These are phyloP conservation scores for Halcyon leucocephala DNA, from an alignment of 2,797 vertebrate species.

Conservation along the genomic window DNA sequence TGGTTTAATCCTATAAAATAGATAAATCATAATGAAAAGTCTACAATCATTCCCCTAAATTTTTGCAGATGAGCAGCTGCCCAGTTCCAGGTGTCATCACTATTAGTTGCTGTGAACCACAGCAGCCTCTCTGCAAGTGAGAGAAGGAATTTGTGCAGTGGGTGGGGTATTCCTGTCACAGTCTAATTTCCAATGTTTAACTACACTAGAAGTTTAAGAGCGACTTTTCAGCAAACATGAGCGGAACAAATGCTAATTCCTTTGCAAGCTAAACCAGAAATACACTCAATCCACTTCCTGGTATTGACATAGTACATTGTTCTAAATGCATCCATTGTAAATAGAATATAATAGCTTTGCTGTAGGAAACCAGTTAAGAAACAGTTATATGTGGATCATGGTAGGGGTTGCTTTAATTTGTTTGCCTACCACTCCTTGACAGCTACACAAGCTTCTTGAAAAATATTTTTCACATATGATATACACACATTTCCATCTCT, in stretches of 20 bases:
- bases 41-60: background rate
- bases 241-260: slow-evolving; percentile 42
- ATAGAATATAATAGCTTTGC: slow-evolving; percentile 82
- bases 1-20: fast-evolving
- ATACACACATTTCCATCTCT: background rate
- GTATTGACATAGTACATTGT: slow-evolving; percentile 86
- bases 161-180: background rate
- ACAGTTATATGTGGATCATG: background rate
- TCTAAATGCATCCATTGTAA: slow-evolving; percentile 84
- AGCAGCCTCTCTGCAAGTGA: background rate
- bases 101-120: background rate
- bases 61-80: background rate
- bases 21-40: background rate
- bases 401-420: slow-evolving; percentile 14
- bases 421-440: slow-evolving; percentile 30
- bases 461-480: background rate
- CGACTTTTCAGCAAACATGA: slow-evolving; percentile 26
- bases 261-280: slow-evolving; percentile 57
- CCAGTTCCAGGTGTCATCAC: background rate
- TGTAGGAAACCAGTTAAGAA: slow-evolving; percentile 43
- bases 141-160: background rate
- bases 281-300: slow-evolving; percentile 81
- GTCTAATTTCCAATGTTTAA: background rate
- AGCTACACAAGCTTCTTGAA: background rate
- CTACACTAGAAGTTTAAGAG: background rate